phyloP scores from a whole-genome alignment of 2,888 invertebrate genomes.

The Drosophila suboccidentalis region DNA sequence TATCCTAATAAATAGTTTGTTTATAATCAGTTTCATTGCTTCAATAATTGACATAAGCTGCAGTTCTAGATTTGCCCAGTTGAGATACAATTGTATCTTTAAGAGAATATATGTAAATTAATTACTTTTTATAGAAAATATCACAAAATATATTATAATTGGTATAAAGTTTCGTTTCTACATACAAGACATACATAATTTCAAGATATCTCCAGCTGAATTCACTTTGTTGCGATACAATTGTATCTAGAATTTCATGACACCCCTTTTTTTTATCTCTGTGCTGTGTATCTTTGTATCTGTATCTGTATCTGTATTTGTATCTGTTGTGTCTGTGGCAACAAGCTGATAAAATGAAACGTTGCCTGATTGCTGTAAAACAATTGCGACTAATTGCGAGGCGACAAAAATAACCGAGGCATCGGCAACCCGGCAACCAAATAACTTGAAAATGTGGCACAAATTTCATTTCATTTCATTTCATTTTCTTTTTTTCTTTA shows the following conservation, averaged over 20 bases:
- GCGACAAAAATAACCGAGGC: conserved; percentile 27
- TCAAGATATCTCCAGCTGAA: conserved; percentile 1
- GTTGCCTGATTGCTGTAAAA: conserved; percentile 24
- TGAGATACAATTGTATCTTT: too few species aligned
- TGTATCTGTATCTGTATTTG: background rate
- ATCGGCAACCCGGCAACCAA: conserved; percentile 4
- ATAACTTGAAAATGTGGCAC: conserved; percentile 21
- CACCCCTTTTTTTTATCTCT: conserved; percentile 5
- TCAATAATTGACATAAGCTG: too few species aligned
- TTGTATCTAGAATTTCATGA: conserved; percentile 21
- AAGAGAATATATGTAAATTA: too few species aligned
- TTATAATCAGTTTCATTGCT: too few species aligned
- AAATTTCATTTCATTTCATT: conserved; percentile 16
- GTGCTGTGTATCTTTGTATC: background rate
- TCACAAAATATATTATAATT: too few species aligned
- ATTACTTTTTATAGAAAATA: too few species aligned
- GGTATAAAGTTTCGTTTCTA: too few species aligned
- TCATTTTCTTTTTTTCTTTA: background rate
- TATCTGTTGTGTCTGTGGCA: conserved; percentile 24
- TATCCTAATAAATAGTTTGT: background rate
- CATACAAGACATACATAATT: too few species aligned
- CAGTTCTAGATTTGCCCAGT: too few species aligned
- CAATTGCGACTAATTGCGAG: conserved; percentile 48
- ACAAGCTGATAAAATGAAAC: conserved; percentile 24
- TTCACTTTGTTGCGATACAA: conserved; percentile 13